Evolutionary conservation across 2,113 vertebrate species (phyloP).

Genomic region (Chaetodon auriga): DNA sequence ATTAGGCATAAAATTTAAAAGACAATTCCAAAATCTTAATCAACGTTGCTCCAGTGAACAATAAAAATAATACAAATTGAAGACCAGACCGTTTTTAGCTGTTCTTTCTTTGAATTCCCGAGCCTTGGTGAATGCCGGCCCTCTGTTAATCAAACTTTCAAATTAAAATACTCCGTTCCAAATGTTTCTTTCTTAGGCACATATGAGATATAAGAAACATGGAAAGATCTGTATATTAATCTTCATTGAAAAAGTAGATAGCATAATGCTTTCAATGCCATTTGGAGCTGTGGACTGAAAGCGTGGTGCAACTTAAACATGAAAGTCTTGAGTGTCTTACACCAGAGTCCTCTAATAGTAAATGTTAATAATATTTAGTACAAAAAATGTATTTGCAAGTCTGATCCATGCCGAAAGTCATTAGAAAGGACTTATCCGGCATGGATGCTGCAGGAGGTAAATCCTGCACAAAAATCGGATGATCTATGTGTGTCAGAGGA

Average conservation of each 20-base stretch:
- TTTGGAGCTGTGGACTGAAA: background rate
- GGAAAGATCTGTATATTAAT: background rate
- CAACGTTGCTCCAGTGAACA: no score
- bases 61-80: background rate
- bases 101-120: background rate
- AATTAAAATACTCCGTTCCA: background rate
- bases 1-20: no score
- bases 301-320: constrained; percentile 7
- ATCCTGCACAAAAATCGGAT: background rate
- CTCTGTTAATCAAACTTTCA: background rate
- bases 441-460: background rate
- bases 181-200: background rate
- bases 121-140: background rate
- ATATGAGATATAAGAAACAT: background rate
- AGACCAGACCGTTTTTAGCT: background rate
- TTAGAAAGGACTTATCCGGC: background rate
- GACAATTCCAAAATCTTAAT: background rate
- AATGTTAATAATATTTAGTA: background rate
- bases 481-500: no score
- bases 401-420: constrained; percentile 6
- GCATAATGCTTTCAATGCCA: background rate
- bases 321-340: constrained; percentile 5
- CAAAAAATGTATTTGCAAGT: background rate
- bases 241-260: background rate
- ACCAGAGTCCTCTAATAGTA: background rate